Evolutionary conservation across 2,797 vertebrate species (phyloP).

Genomic region (Eleutherodactylus coqui): DNA sequence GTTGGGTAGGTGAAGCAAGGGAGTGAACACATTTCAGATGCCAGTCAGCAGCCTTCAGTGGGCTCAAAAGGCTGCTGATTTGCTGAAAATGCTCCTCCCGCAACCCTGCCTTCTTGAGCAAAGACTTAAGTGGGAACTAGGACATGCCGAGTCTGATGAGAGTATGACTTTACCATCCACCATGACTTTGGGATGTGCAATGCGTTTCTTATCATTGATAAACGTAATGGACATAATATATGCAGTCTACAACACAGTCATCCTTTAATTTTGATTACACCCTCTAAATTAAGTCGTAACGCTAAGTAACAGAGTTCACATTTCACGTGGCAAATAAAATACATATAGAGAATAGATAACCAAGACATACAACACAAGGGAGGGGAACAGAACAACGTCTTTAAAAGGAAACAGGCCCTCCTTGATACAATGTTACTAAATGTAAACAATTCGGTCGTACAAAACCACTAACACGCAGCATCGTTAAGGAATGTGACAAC

Average conservation of each 20-base stretch:
- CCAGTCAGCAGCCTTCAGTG: not conserved
- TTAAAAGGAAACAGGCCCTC: not conserved
- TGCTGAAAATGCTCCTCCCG: not conserved
- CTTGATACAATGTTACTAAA: conserved; percentile 13
- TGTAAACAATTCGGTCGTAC: conserved; percentile 44
- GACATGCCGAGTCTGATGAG: too few species aligned
- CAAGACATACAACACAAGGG: conserved; percentile 7
- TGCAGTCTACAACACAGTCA: not conserved
- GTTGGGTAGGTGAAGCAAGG: not conserved
- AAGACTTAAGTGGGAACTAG: not conserved
- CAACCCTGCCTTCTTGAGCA: not conserved
- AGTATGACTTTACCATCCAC: not conserved
- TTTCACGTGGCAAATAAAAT: conserved; percentile 16
- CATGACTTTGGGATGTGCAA: not conserved
- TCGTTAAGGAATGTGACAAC: conserved; percentile 3
- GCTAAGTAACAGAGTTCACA: conserved; percentile 11
- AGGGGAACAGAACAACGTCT: not conserved
- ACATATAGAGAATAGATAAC: conserved; percentile 14
- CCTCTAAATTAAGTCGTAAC: conserved; percentile 16
- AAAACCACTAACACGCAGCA: conserved; percentile 9
- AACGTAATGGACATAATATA: not conserved
- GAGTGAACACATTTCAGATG: not conserved
- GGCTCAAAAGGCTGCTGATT: not conserved
- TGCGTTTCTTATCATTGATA: too few species aligned
- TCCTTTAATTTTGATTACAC: conserved; percentile 7